These are phyloP conservation scores for Drosophila sechellia DNA, from an alignment of 1,140 invertebrate genomes.

Conservation along the genomic window DNA sequence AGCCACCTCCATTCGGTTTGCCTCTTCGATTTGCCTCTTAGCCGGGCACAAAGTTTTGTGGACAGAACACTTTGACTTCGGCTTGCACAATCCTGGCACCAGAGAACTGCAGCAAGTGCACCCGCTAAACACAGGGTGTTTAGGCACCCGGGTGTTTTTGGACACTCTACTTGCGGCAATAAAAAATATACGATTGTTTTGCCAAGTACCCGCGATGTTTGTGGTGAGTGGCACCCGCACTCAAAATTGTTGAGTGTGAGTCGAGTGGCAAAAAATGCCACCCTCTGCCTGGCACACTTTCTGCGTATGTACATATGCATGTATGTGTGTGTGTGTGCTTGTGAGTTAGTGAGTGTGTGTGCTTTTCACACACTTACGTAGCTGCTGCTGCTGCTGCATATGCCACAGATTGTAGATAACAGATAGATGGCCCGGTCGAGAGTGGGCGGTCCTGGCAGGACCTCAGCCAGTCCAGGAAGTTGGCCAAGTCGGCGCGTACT, in stretches of 20 bases:
- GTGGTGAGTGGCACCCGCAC: too few species aligned
- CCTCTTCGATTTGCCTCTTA: slow-evolving; percentile 34
- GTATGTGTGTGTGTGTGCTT: background rate
- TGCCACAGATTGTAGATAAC: slow-evolving; percentile 58
- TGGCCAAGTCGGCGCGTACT: slow-evolving; percentile 1
- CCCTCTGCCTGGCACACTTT: slow-evolving; percentile 34
- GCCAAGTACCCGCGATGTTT: too few species aligned
- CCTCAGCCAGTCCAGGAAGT: slow-evolving; percentile 11
- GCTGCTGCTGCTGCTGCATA: slow-evolving; percentile 31
- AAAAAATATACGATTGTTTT: too few species aligned
- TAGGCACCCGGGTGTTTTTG: too few species aligned
- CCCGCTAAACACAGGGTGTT: too few species aligned
- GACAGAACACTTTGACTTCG: slow-evolving; percentile 56
- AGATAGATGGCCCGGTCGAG: slow-evolving; percentile 47
- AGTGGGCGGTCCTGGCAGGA: background rate
- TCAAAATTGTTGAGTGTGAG: too few species aligned
- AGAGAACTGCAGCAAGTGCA: too few species aligned
- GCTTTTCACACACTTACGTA: background rate
- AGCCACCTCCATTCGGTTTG: slow-evolving; percentile 4
- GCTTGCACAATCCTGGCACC: slow-evolving; percentile 39
- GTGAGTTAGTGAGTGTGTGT: slow-evolving; percentile 7
- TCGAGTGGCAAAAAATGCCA: too few species aligned
- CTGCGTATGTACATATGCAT: background rate
- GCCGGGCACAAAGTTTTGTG: slow-evolving; percentile 48
- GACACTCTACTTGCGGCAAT: too few species aligned